These are phyloP conservation scores for Prochilodus magdalenae DNA, from an alignment of 2,113 vertebrate species.

Conservation along the genomic window DNA sequence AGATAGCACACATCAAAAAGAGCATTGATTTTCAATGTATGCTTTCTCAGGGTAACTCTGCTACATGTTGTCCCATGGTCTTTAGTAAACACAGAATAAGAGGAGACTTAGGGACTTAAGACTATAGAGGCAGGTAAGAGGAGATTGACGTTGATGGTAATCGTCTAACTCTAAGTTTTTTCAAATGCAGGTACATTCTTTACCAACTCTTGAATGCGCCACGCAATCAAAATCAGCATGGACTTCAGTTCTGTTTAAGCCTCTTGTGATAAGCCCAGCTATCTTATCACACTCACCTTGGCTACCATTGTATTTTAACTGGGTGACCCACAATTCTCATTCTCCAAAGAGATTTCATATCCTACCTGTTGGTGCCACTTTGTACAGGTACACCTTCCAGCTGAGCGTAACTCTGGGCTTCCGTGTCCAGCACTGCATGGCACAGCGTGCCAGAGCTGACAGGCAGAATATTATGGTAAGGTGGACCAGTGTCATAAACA, in stretches of 20 bases:
- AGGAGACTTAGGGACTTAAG: no score
- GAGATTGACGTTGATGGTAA: no score
- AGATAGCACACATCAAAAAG: slow-evolving; percentile 1
- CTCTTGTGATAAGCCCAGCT: background rate
- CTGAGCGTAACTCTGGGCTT: slow-evolving; percentile 81
- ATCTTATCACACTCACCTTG: slow-evolving; percentile 17
- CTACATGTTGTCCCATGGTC: background rate
- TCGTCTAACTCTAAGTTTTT: background rate
- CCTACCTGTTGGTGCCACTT: slow-evolving; percentile 88
- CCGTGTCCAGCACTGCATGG: slow-evolving; percentile 76
- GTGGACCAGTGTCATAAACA: slow-evolving; percentile 92
- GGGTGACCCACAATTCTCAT: background rate
- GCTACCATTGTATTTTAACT: background rate
- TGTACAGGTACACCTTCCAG: slow-evolving; percentile 84
- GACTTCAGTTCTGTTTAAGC: slow-evolving; percentile 35
- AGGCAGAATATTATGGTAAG: slow-evolving; percentile 86
- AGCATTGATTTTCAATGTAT: background rate
- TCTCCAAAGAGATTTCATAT: background rate
- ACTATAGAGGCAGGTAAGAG: no score
- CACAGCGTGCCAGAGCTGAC: slow-evolving; percentile 76
- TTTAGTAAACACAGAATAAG: background rate
- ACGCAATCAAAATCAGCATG: slow-evolving; percentile 17
- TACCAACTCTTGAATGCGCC: background rate
- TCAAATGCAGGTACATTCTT: background rate
- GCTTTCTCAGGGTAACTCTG: background rate